Conservation (phyloP, 1,140 invertebrate genomes). For the Megalonaias nervosa region DNA sequence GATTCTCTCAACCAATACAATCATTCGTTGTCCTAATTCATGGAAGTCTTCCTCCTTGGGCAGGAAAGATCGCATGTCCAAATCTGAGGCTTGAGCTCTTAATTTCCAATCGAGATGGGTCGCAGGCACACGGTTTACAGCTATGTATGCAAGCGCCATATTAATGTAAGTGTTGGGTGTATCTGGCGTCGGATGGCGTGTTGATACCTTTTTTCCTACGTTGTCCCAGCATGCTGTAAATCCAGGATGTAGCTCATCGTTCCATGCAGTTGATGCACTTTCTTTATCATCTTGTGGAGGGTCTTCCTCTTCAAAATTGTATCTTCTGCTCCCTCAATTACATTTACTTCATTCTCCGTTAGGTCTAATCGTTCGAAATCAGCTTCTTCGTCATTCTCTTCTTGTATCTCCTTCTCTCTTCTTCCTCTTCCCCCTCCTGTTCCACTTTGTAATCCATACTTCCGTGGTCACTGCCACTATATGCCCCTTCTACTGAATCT, state of each 20-base stretch:
- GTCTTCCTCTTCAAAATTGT: background rate
- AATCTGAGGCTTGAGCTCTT: too few species aligned
- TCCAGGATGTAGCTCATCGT: background rate
- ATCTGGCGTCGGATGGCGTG: too few species aligned
- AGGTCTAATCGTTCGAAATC: background rate
- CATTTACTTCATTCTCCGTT: too few species aligned
- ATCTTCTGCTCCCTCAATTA: background rate
- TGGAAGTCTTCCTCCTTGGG: too few species aligned
- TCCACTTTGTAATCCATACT: background rate
- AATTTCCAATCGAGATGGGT: too few species aligned
- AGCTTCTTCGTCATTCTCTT: background rate
- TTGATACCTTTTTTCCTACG: background rate
- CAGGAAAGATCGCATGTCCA: too few species aligned
- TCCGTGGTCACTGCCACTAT: background rate
- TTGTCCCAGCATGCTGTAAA: slow-evolving; percentile 7
- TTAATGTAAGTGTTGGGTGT: too few species aligned
- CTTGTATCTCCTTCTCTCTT: background rate
- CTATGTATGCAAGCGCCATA: too few species aligned
- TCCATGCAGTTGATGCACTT: background rate
- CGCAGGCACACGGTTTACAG: too few species aligned
- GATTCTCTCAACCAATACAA: too few species aligned
- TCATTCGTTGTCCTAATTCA: too few species aligned
- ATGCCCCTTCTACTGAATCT: background rate
- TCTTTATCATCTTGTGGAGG: background rate
- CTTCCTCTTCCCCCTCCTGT: background rate